phyloP scores from a whole-genome alignment of 2,113 vertebrate species.

The Choloepus hoffmanni region DNA sequence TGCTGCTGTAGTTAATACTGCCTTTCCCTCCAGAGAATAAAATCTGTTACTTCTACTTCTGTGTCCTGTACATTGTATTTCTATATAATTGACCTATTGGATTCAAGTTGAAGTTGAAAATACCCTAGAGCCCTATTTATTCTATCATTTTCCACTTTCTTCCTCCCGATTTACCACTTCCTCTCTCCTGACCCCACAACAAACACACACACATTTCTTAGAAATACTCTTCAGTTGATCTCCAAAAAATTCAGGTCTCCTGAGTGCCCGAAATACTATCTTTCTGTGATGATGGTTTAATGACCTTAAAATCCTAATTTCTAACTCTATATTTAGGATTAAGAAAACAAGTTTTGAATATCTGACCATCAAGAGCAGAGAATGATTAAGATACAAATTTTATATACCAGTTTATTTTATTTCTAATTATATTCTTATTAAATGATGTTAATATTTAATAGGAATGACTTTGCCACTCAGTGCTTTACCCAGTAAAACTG shows the following conservation, averaged over 20 bases:
- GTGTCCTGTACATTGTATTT: neutral
- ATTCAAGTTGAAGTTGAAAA: conserved; percentile 18
- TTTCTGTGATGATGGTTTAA: neutral
- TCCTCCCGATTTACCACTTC: neutral
- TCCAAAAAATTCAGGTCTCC: neutral
- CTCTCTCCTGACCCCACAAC: neutral
- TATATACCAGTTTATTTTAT: conserved; percentile 75
- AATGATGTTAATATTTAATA: conserved; percentile 81
- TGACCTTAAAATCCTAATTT: neutral
- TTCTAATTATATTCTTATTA: conserved; percentile 77
- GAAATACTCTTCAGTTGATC: neutral
- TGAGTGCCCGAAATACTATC: conserved; percentile 17
- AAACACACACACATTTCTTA: neutral
- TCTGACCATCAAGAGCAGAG: conserved; percentile 43
- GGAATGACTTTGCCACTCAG: conserved; percentile 76
- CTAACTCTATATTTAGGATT: neutral
- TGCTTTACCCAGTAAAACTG: conserved; percentile 70
- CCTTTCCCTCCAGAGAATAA: neutral
- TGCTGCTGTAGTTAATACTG: neutral
- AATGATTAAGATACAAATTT: conserved; percentile 78
- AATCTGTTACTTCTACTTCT: conserved; percentile 43
- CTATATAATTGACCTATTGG: neutral
- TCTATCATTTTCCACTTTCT: conserved; percentile 1
- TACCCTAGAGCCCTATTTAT: neutral
- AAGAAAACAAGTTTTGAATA: conserved; percentile 58